Percentiles rank a stretch among this genome's conserved stretches.
Conservation (phyloP, 1,140 invertebrate species). For the Papilio aristodemus region DNA sequence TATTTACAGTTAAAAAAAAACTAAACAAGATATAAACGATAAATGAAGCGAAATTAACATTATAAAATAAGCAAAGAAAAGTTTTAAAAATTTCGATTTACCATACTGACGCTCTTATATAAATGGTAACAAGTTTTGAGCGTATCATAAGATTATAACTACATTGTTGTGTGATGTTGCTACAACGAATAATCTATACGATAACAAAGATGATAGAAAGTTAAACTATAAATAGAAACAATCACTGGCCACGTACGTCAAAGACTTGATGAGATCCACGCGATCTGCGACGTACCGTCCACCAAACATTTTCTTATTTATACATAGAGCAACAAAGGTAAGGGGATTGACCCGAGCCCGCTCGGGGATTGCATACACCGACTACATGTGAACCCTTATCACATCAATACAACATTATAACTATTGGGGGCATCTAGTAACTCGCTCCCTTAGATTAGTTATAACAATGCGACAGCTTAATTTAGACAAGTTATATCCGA, state of each 20-base stretch:
- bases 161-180: background rate
- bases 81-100: constrained; percentile 16
- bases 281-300: constrained; percentile 28
- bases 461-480: constrained; percentile 72
- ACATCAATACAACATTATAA: constrained; percentile 73
- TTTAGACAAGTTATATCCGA: constrained; percentile 59
- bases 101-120: constrained; percentile 12
- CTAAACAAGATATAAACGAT: constrained; percentile 33
- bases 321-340: constrained; percentile 41
- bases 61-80: constrained; percentile 24
- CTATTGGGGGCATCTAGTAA: constrained; percentile 64
- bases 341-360: constrained; percentile 62
- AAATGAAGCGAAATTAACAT: constrained; percentile 25
- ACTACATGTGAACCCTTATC: constrained; percentile 67
- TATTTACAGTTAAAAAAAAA: constrained; percentile 58
- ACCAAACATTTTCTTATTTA: constrained; percentile 30
- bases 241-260: constrained; percentile 22
- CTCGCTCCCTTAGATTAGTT: constrained; percentile 60
- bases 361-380: constrained; percentile 62
- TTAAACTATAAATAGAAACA: constrained; percentile 29
- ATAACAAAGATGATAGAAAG: constrained; percentile 14
- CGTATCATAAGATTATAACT: constrained; percentile 21
- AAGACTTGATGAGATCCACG: constrained; percentile 33
- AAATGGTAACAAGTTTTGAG: constrained; percentile 28
- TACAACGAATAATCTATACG: constrained; percentile 13